These are phyloP conservation scores for Dolichallabes microphthalmus DNA, from an alignment of 2,113 vertebrate genomes.

Conservation along the genomic window DNA sequence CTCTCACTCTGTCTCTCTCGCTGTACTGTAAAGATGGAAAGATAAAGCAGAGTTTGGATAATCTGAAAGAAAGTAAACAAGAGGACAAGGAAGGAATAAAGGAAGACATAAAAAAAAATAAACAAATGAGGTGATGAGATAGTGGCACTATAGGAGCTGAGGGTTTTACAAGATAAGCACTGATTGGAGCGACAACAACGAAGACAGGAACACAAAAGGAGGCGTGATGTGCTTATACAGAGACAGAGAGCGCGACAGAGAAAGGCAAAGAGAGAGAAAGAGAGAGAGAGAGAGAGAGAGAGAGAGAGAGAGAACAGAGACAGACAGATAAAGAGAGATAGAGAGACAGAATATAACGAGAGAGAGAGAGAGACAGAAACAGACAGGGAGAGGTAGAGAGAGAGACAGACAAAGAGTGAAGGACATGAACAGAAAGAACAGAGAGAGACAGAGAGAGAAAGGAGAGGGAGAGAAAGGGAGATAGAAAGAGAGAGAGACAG, in stretches of 20 bases:
- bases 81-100: not conserved
- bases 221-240: not conserved
- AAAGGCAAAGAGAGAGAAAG: not conserved
- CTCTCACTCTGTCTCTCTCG: constrained; percentile 40
- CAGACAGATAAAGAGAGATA: not conserved
- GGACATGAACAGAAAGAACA: not conserved
- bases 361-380: not conserved
- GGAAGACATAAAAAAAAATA: not conserved
- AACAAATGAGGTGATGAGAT: not conserved
- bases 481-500: not conserved
- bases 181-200: not conserved
- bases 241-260: not conserved
- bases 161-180: not conserved
- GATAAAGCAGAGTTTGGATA: constrained; percentile 58
- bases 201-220: not conserved
- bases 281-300: not conserved
- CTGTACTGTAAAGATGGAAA: constrained; percentile 66
- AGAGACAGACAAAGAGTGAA: not conserved
- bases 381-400: not conserved
- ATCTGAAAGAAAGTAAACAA: not conserved
- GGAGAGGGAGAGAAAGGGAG: not conserved
- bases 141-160: not conserved
- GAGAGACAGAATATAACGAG: not conserved
- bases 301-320: not conserved
- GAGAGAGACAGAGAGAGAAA: not conserved